A percentile compares a stretch with the other conserved stretches of the same genome.
Conservation (phyloP, 2,888 invertebrate genomes). For the Hanleya hanleyi region DNA sequence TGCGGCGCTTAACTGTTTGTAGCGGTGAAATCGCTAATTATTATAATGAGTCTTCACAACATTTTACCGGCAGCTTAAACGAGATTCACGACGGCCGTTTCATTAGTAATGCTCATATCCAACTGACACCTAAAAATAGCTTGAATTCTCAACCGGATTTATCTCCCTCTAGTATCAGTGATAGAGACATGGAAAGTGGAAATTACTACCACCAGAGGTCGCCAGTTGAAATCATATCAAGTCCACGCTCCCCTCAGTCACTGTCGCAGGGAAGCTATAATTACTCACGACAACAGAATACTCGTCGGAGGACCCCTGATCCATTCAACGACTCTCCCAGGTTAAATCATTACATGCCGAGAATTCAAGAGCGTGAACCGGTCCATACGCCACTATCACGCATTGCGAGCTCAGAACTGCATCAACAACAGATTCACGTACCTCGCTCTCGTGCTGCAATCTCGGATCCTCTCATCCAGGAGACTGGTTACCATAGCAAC, state of each 20-base stretch:
- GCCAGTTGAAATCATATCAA: not conserved
- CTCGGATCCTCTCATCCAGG: too few relatives aligned
- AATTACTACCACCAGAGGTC: not conserved
- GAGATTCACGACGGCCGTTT: not conserved
- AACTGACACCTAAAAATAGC: not conserved
- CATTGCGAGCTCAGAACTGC: not conserved
- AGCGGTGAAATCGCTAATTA: conserved; percentile 2
- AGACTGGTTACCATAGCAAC: not conserved
- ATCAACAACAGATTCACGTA: not conserved
- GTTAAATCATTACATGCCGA: not conserved
- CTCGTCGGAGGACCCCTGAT: not conserved
- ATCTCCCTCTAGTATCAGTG: not conserved
- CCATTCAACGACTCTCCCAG: not conserved
- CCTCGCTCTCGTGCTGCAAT: not conserved
- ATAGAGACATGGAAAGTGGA: not conserved
- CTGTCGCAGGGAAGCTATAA: not conserved
- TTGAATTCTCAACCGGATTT: not conserved
- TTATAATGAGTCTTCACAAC: not conserved
- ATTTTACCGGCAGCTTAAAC: not conserved
- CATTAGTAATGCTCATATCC: conserved; percentile 3
- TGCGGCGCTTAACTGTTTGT: conserved; percentile 11
- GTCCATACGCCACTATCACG: not conserved
- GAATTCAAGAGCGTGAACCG: not conserved
- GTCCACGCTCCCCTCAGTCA: not conserved
- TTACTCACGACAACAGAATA: not conserved